A percentile compares a stretch with the other conserved stretches of the same genome.
Conservation (phyloP, 2,888 invertebrate genomes). For the Sarcophaga subvicina region DNA sequence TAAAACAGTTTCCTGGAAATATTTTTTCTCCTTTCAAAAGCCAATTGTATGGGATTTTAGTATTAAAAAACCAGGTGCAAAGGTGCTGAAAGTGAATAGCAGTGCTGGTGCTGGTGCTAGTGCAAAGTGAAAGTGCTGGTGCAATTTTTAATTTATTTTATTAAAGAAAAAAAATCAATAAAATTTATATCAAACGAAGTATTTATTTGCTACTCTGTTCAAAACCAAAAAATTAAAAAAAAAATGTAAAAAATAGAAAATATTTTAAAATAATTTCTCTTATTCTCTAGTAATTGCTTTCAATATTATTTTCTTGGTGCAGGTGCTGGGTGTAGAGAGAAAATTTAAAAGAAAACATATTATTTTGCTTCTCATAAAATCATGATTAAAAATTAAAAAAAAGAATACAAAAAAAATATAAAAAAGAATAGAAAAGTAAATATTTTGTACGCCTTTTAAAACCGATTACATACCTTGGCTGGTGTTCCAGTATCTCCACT, state of each 20-base stretch:
- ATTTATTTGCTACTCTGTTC: background rate
- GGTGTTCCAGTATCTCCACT: slow-evolving; percentile 91
- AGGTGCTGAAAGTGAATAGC: slow-evolving; percentile 20
- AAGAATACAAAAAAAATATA: slow-evolving; percentile 24
- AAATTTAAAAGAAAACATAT: background rate
- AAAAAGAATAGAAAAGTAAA: slow-evolving; percentile 20
- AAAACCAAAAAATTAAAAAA: background rate
- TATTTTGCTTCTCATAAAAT: background rate
- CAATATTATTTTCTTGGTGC: slow-evolving; percentile 37
- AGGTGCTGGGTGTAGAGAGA: slow-evolving; percentile 37
- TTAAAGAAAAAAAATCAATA: slow-evolving; percentile 41
- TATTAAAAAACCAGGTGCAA: slow-evolving; percentile 47
- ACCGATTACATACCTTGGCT: slow-evolving; percentile 91
- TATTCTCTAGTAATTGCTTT: slow-evolving; percentile 19
- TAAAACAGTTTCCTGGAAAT: background rate
- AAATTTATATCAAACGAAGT: background rate
- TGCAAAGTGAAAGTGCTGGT: slow-evolving; percentile 31
- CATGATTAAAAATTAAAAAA: background rate
- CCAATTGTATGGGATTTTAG: slow-evolving; percentile 35
- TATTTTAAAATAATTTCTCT: slow-evolving; percentile 12
- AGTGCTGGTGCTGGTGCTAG: slow-evolving; percentile 58
- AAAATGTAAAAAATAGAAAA: background rate
- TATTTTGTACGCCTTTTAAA: slow-evolving; percentile 73
- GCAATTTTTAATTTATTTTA: slow-evolving; percentile 63
- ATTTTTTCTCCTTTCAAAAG: background rate